Evolutionary conservation across 2,113 vertebrate genomes (phyloP), one percentile per base, ranked within the genome.

Genomic region (Anhinga rufa): DNA sequence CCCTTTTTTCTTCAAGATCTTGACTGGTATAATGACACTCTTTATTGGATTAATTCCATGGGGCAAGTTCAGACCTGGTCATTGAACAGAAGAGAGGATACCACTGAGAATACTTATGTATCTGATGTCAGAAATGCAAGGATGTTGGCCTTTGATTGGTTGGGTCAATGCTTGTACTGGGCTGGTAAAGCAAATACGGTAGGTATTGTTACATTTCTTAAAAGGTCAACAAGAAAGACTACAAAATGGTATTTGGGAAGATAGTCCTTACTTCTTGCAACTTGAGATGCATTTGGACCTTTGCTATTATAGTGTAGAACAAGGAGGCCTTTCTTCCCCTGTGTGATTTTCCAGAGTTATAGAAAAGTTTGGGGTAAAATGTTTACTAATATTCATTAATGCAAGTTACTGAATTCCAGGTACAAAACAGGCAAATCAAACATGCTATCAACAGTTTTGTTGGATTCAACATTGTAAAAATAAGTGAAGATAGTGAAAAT

Each of bases 91-190:
- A 77, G 52, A 40, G 92, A 69, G 6, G 38, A 25, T 32, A 76
- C 72, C 61, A 69, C 36, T 48, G 91, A 94, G 52, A 95, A 69
- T 44, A 57, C 83, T 71, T 83, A 65, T 3, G 32, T 98, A 34
- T 76, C 97, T 76, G 96, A 78, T 8, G 13, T 98, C 38, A 75
- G 86, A 93, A 96, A 98, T 87, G 98, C 97, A 88, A 97, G 96
- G 22, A 89, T 95, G 3, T 52, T 99, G 94, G 97, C 97, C 54
- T 98, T 98, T 69, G 98, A 98, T 52, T 98, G 98, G 98, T 86
- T 98, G 94, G 98, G 98, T 51, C 97, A 95, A 9, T 96, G 80
- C 74, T 97, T 98, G 61, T 98, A 98, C 92, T 98, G 98, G 98
- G 94, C 97, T 96, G 98, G 97, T 79, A 98, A 96, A 96, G 92